These are phyloP conservation scores for Chrysocyon brachyurus DNA, from an alignment of 2,797 vertebrate species.

Conservation along the genomic window DNA sequence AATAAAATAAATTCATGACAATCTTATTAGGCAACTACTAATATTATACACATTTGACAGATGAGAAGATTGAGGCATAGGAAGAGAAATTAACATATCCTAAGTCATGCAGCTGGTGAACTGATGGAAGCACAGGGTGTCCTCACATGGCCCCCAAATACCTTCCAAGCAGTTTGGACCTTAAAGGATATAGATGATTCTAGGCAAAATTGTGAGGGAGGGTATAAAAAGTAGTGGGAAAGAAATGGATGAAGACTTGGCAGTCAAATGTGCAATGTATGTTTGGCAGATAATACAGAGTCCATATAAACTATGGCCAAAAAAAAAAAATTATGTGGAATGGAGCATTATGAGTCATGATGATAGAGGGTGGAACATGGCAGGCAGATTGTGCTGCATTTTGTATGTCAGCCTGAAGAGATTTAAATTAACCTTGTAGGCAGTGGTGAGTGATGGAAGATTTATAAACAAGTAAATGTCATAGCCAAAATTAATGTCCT, in stretches of 20 bases:
- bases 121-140: background rate
- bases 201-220: background rate
- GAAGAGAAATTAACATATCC: background rate
- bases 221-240: background rate
- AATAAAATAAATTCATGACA: background rate
- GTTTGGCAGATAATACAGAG: background rate
- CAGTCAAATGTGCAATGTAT: background rate
- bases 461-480: background rate
- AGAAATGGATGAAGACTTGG: background rate
- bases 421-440: background rate
- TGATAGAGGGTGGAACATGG: background rate
- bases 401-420: background rate
- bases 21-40: background rate
- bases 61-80: background rate
- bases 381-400: background rate
- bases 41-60: background rate
- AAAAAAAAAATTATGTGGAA: background rate
- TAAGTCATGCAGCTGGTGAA: background rate
- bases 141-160: background rate
- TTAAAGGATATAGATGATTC: background rate
- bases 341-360: background rate
- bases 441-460: background rate
- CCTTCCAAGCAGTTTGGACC: background rate
- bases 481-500: background rate
- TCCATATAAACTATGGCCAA: background rate